Evolutionary conservation across 1,140 invertebrate species (phyloP).

Genomic region (Ceratina japonica): DNA sequence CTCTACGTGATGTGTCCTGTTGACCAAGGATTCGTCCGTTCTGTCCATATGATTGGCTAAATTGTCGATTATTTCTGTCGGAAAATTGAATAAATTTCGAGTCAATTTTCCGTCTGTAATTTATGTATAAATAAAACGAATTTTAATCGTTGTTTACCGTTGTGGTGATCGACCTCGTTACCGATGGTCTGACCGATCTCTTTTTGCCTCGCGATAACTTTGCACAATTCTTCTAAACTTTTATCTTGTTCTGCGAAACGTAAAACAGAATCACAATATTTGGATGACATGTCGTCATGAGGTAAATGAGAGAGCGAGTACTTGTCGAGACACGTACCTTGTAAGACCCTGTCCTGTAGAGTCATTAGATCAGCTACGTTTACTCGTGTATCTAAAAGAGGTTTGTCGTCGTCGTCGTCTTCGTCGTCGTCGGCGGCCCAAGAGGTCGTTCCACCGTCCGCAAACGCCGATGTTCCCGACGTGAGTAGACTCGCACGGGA

Average conservation of each 20-base stretch:
- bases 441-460: conserved; percentile 76
- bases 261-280: conserved; percentile 41
- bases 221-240: conserved; percentile 87
- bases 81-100: conserved; percentile 8
- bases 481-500: conserved; percentile 67
- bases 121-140: neutral
- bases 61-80: conserved; percentile 90
- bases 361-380: conserved; percentile 67
- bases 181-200: conserved; percentile 87
- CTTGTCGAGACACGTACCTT: conserved; percentile 58
- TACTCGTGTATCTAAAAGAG: conserved; percentile 64
- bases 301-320: neutral
- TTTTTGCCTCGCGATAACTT: conserved; percentile 89
- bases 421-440: conserved; percentile 76
- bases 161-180: conserved; percentile 89
- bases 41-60: conserved; percentile 87
- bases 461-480: conserved; percentile 71
- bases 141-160: conserved; percentile 80
- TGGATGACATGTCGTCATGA: neutral
- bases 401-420: conserved; percentile 60
- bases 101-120: neutral
- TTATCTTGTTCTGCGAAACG: conserved; percentile 85
- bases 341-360: conserved; percentile 67
- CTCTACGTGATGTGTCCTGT: conserved; percentile 84
- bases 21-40: conserved; percentile 84